Conservation (phyloP, 2,797 vertebrate species). For the Schizothorax lantsangensis region DNA sequence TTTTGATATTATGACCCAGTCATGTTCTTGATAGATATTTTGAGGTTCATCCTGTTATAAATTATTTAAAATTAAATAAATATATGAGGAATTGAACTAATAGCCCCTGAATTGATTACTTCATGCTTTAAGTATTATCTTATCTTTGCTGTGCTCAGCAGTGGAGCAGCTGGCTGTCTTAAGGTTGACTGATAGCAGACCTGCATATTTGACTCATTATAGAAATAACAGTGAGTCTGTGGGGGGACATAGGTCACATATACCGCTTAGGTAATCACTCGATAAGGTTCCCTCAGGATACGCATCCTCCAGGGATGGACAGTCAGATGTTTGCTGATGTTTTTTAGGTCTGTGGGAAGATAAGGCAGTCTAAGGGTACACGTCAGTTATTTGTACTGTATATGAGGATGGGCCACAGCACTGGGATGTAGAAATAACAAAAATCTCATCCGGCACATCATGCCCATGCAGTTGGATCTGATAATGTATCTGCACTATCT, state of each 20-base stretch:
- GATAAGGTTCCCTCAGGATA: conserved; percentile 49
- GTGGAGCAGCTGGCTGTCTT: conserved; percentile 68
- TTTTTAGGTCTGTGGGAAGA: conserved; percentile 48
- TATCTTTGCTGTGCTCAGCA: conserved; percentile 67
- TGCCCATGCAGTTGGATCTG: conserved; percentile 5
- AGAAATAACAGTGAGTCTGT: conserved; percentile 52
- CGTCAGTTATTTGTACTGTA: conserved; percentile 54
- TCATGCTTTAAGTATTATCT: conserved; percentile 65
- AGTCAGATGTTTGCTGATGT: conserved; percentile 52
- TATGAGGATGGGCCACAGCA: background rate
- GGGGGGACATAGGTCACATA: conserved; percentile 62
- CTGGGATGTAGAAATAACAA: background rate
- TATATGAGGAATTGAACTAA: background rate
- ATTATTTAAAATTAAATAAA: background rate
- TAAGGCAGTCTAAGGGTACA: conserved; percentile 52
- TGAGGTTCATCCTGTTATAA: background rate
- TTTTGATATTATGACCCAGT: background rate
- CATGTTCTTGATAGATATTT: background rate
- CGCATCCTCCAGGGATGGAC: background rate
- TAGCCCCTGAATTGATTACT: conserved; percentile 26
- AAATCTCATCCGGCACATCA: conserved; percentile 31
- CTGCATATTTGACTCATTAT: conserved; percentile 59
- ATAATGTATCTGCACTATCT: background rate
- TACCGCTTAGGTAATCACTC: conserved; percentile 59
- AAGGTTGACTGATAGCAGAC: conserved; percentile 74